Evolutionary conservation across 2,888 invertebrate species (phyloP), one percentile per base, ranked within the genome.

Genomic region (Drosophila fungiperda): DNA sequence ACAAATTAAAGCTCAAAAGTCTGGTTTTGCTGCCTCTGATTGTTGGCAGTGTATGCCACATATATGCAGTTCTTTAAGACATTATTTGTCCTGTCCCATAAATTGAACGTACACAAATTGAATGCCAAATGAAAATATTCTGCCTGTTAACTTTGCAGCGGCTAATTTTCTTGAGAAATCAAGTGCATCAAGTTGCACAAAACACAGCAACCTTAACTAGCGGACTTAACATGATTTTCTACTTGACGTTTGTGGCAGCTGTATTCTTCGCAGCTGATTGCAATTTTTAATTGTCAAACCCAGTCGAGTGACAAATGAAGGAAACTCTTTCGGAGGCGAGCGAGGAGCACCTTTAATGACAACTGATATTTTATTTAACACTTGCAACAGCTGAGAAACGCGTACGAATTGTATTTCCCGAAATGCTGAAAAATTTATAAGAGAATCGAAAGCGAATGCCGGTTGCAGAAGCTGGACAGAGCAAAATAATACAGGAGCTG

Each of bases 201-300:
- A 42, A 42, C 17, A 6, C 17, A 29, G 49, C 42, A 55, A 55
- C 45, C 20, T 40, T 38, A 61, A 65, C 61, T 65, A 48, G 52
- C 40, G 26, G 58, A 59, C 65, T 73, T 68, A 62, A 63, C 53
- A 77, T 77, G 57, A 49, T 61, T 66, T 52, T 73, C 38, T 54
- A 45, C 65, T 79, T 67, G 76, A 61, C 57, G 50, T 57, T 59
- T 48, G 62, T 62, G 70, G 64, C 82, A 76, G 65, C 64, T 79
- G 83, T 66, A 80, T 66, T 42, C 36, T 42, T 66, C 53, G 66
- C 76, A 76, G 76, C 64, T 69, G 76, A 68, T 73, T 79, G 76
- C 87, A 69, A 82, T 88, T 88, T 86, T 88, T 84, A 88, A 88
- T 87, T 86, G 87, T 88, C 84, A 86, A 84, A 74, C 76, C 78